Percentiles rank a stretch among this genome's conserved stretches.
Evolutionary conservation across 2,888 invertebrate species (phyloP).

Genomic region (Leptothorax acervorum): DNA sequence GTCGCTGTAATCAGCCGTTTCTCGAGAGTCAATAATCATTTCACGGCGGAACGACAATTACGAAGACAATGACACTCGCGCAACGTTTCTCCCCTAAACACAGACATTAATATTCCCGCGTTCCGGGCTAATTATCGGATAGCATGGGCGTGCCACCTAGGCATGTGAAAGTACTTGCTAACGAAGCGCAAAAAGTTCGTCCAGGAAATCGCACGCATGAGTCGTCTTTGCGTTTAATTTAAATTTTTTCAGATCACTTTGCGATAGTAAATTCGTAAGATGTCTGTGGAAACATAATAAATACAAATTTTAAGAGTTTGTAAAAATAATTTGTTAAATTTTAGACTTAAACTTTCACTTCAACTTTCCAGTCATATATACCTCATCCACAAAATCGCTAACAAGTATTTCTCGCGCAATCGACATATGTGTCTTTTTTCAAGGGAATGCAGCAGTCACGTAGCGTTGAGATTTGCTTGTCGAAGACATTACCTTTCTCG

Average conservation of each 20-base stretch:
- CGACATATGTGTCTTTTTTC: not conserved
- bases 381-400: not conserved
- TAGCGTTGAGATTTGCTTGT: not conserved
- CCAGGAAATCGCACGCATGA: slow-evolving; percentile 10
- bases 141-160: slow-evolving; percentile 62
- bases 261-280: not conserved
- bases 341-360: not conserved
- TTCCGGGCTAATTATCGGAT: slow-evolving; percentile 81
- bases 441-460: not conserved
- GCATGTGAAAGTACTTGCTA: slow-evolving; percentile 79
- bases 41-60: slow-evolving; percentile 76
- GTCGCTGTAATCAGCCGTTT: slow-evolving; percentile 76
- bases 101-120: slow-evolving; percentile 80
- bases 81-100: slow-evolving; percentile 77
- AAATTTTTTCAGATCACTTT: not conserved
- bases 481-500: not conserved
- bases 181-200: slow-evolving; percentile 26
- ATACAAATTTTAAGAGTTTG: not conserved
- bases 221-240: slow-evolving; percentile 37
- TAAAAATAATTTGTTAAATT: not conserved
- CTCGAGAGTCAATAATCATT: slow-evolving; percentile 78
- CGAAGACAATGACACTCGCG: slow-evolving; percentile 80
- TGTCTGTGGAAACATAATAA: not conserved
- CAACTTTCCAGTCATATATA: not conserved
- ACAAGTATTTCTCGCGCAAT: not conserved